Evolutionary conservation across 2,113 vertebrate species (phyloP), one percentile per base, ranked within the genome.

Genomic region (Hyla sarda): DNA sequence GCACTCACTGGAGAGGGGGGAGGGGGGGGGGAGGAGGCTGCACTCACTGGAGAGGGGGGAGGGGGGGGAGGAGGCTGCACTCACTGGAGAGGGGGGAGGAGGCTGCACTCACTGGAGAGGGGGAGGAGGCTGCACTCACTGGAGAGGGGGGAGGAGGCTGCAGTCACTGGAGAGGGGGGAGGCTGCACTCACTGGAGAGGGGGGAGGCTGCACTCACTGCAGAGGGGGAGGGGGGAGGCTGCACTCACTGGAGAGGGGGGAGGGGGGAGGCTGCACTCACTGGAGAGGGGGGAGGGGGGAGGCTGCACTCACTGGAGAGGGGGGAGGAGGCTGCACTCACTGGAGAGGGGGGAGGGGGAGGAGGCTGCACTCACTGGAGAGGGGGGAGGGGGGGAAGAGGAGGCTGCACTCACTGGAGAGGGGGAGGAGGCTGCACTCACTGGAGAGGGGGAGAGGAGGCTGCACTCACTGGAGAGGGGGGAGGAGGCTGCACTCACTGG

Each of bases 101-200:
- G 23, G 23, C 56, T 58, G 23, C 7, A n/a, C 56, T 58, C 56
- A n/a, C 23, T 41, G 41, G 23, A n/a, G 56, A 23, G 17, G 54
- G 21, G 54, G 13, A 7, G 16, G 1, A 37, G 0, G 21, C 23
- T 0, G 13, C 2, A 76, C 73, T 95, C 94, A 99, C 97, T 41
- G 8, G 3, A 41, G 41, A 41, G 41, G 3, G 3, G 3, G 41
- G 41, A 58, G 9, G n/a, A 50, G 48, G 48, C 52, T 58, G 21
- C 54, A 58, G 21, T 58, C 5, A 58, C 54, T 8, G 3, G 23
- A n/a, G 54, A 41, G 54, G 17, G 19, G 23, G 2, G 9, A 52
- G 50, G 16, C 54, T 58, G 54, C 54, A n/a, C 54, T 58, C 21
- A 21, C 19, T 41, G 41, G 41, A 54, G 5, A 8, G 23, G 17